Conservation (phyloP, 2,888 invertebrate genomes). For the Epirrhoe tristata region DNA sequence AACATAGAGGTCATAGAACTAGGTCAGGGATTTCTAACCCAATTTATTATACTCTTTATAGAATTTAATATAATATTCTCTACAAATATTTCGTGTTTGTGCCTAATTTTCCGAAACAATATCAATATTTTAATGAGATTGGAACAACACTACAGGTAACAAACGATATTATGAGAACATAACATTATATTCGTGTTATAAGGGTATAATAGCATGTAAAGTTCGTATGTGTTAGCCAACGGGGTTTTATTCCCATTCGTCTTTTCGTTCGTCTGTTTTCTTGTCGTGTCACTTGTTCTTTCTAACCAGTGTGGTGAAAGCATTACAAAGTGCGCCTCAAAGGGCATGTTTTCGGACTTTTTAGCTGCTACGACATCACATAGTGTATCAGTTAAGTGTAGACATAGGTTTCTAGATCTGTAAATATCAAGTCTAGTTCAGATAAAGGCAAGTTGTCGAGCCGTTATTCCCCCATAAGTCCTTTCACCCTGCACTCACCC, state of each 20-base stretch:
- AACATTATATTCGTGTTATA: slow-evolving; percentile 2
- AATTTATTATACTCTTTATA: slow-evolving; percentile 23
- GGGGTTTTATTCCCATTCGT: too few species aligned
- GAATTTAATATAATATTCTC: slow-evolving; percentile 6
- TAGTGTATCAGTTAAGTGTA: too few species aligned
- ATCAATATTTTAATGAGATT: slow-evolving; percentile 43
- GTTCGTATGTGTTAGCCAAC: slow-evolving; percentile 8
- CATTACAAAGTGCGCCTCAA: too few species aligned
- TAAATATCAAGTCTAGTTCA: too few species aligned
- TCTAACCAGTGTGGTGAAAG: too few species aligned
- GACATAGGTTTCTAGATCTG: too few species aligned
- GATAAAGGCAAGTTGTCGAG: too few species aligned
- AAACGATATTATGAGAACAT: slow-evolving; percentile 18
- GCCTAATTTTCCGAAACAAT: slow-evolving; percentile 29
- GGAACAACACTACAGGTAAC: slow-evolving; percentile 38
- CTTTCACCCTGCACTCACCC: slow-evolving; percentile 33
- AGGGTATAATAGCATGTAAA: not conserved
- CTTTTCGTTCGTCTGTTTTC: too few species aligned
- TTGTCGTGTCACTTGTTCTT: too few species aligned
- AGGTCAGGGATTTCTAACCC: not conserved
- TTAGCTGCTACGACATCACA: too few species aligned
- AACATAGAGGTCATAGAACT: not conserved
- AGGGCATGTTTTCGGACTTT: too few species aligned
- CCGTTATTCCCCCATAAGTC: too few species aligned
- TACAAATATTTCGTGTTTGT: slow-evolving; percentile 21